Conservation (phyloP, 2,113 vertebrate genomes). For the Carlito syrichta region DNA sequence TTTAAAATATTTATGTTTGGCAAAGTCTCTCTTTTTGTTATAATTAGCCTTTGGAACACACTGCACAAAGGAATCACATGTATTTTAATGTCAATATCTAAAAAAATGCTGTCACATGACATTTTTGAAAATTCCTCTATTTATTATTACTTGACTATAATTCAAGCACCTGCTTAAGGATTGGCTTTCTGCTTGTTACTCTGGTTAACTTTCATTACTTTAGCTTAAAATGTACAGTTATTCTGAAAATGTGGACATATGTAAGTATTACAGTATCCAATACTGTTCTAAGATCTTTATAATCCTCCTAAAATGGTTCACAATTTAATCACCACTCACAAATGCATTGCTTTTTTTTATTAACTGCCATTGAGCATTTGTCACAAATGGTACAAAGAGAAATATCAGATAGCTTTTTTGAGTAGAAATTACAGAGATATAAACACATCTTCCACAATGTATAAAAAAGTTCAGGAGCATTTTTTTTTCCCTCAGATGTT, state of each 20-base stretch:
- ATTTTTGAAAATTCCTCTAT: not conserved
- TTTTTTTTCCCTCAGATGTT: not conserved
- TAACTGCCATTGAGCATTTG: not conserved
- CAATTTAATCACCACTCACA: not conserved
- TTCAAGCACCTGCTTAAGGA: not conserved
- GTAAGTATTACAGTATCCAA: not conserved
- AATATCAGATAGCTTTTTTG: not conserved
- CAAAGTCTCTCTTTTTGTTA: not conserved
- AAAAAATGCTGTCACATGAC: not conserved
- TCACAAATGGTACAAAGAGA: not conserved
- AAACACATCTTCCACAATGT: constrained; percentile 43
- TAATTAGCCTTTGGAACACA: not conserved
- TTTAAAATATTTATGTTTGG: not conserved
- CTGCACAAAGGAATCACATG: not conserved
- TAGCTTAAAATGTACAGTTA: not conserved
- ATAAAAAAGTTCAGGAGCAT: constrained; percentile 20
- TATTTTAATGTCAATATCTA: not conserved
- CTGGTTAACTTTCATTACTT: not conserved
- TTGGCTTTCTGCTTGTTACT: not conserved
- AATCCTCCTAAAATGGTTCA: not conserved
- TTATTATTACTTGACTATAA: not conserved
- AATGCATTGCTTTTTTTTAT: not conserved
- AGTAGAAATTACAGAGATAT: not conserved
- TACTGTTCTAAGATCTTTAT: not conserved
- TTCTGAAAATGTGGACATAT: not conserved